Conservation (phyloP, 2,797 vertebrate genomes). For the Sebastolobus altivelis region DNA sequence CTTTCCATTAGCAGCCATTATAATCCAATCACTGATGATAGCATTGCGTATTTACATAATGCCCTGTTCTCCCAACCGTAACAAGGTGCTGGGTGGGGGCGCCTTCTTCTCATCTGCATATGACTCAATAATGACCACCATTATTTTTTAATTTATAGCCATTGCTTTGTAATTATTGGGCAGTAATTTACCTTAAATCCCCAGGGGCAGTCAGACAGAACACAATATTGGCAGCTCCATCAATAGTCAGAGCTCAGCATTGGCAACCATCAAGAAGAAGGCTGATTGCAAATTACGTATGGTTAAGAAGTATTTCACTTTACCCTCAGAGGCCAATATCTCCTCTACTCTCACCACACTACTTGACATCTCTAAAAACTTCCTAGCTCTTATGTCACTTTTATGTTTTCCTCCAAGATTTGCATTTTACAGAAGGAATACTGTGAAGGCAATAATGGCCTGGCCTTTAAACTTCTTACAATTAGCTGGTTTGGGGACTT, state of each 20-base stretch:
- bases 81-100: neutral
- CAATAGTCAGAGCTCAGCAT: conserved; percentile 26
- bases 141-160: conserved; percentile 39
- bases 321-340: neutral
- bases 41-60: conserved; percentile 1
- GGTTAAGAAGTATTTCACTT: neutral
- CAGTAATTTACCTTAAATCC: conserved; percentile 17
- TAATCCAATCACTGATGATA: conserved; percentile 4
- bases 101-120: conserved; percentile 33
- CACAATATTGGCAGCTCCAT: conserved; percentile 18
- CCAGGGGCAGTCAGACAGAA: neutral
- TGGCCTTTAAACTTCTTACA: conserved; percentile 3
- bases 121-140: conserved; percentile 31
- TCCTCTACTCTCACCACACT: neutral
- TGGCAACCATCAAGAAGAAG: neutral
- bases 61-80: neutral
- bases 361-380: neutral
- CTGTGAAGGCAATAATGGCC: neutral
- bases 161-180: conserved; percentile 26
- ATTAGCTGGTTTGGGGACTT: neutral
- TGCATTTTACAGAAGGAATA: neutral
- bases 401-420: neutral
- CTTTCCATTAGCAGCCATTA: conserved; percentile 11
- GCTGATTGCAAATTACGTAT: neutral
- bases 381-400: neutral